These are phyloP conservation scores for Alcis repandata DNA, from an alignment of 2,888 invertebrate genomes.

Conservation along the genomic window DNA sequence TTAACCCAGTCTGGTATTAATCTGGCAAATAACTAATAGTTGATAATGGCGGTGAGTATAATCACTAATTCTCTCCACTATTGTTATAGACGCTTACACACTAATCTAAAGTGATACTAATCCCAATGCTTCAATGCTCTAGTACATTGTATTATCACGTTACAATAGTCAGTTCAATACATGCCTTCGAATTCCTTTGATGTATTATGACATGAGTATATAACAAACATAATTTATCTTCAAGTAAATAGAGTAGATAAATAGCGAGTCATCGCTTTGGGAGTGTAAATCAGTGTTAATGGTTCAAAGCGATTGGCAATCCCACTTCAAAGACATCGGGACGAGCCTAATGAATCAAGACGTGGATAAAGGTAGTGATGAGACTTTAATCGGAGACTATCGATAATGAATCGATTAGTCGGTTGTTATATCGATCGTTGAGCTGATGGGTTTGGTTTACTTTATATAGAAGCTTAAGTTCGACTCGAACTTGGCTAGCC, in stretches of 20 bases:
- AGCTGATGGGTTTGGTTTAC: not conserved
- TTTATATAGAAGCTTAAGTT: not conserved
- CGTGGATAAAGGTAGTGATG: conserved; percentile 54
- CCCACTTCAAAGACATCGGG: conserved; percentile 74
- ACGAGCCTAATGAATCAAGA: conserved; percentile 71
- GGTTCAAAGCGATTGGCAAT: conserved; percentile 80
- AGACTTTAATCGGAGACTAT: conserved; percentile 33
- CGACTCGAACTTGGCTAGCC: no score
- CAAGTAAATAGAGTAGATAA: conserved; percentile 37
- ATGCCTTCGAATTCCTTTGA: not conserved
- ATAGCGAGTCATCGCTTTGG: conserved; percentile 50
- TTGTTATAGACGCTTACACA: not conserved
- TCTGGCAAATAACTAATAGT: not conserved
- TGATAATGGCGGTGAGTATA: not conserved
- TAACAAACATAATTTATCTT: conserved; percentile 2
- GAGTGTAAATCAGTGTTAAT: conserved; percentile 71
- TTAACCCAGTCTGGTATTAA: no score
- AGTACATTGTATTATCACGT: no score
- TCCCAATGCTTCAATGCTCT: not conserved
- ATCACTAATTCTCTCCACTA: not conserved
- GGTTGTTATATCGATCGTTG: conserved; percentile 1
- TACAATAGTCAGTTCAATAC: not conserved
- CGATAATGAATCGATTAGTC: conserved; percentile 25
- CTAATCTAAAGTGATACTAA: not conserved
- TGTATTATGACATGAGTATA: not conserved